Base-by-base conservation (phyloP, 1,140 invertebrate genomes). In the Magallana angulata region DNA sequence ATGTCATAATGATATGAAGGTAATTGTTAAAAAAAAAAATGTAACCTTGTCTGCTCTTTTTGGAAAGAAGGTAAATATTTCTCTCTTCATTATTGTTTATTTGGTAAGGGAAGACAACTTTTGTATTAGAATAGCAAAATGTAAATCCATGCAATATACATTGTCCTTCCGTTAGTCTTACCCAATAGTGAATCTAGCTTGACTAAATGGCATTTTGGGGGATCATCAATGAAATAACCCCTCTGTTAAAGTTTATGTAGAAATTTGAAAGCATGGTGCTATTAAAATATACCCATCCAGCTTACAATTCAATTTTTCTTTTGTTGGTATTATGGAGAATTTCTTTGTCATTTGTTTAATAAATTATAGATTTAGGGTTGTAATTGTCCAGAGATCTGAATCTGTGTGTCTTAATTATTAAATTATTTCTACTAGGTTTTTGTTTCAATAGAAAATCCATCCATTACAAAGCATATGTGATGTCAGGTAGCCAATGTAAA, bases 361-460 rank as follows among this genome's bases (percentile, higher is more conserved):
- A 5, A 48, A 48, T 4, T 48, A 48, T 48, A 48, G 3, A 48
- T 48, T 48, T 48, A 30, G 36, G 30, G 24, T 76, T 76, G 68
- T 76, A 76, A 76, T 76, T 11, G 18, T 76, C 3, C 36, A 76
- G 18, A 76, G 68, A 76, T 76, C 68, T 76, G 68, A 76, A 12
- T 76, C 68, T 12, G 11, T 76, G 8, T 76, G 24, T 30, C 60
- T n/a, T 16, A 62, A 62, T 48, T 48, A 48, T 48, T 48, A 48
- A 48, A 48, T 48, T 48, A 48, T 48, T 48, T 48, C 14, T 30
- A 36, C 9, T 76, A 16, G 60, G 24, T 30, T 76, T 76, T 12
- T 76, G 60, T 76, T 76, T 76, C 68, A 76, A 76, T 30, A 5
- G 18, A 76, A 30, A 76, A 36, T 76, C 68, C 68, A 76, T 76